Evolutionary conservation across 2,888 invertebrate genomes (phyloP), one percentile per base, ranked within the genome.

Genomic region (Sinohyriopsis cumingii): DNA sequence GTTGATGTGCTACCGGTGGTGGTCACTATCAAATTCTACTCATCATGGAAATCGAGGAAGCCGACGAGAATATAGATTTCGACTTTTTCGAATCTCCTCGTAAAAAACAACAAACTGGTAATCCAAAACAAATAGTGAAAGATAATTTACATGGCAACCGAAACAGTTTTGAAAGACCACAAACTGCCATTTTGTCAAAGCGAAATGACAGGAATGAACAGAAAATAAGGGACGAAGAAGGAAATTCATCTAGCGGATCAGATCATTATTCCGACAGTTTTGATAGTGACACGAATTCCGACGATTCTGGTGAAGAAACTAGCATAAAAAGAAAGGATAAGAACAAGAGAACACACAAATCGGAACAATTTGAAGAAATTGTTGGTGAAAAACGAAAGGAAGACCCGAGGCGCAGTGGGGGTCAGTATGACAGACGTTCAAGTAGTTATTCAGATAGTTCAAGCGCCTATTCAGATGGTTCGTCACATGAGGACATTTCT

Each of bases 11-110:
- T n/a, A 68, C 63, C 24, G 59, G 60, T 56, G 59, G 53, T 33
- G 67, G 60, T 45, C 59, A 64, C 60, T 63, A 60, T 63, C 28
- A 64, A 54, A 1, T 67, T 62, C 22, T 24, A 63, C 62, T 28
- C 45, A 68, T 65, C 67, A 67, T 67, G 22, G 55, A 57, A 24
- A 54, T 57, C 24, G 28, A 56, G n/a, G 55, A 57, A 66, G 59
- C 56, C 33, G 68, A 63, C 63, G 79, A 76, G 59, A 67, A 73
- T 28, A 79, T 82, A 25, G 84, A 85, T 71, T 85, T 83, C 75
- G 83, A 84, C 68, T 85, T 85, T 65, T 85, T 85, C 63, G 82
- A 82, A 28, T 77, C 82, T 55, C 79, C 80, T 19, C 73, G 81
- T 53, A 67, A 75, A 25, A 68, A 65, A 28, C 59, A 72, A 25